These are phyloP conservation scores for Vidua macroura DNA, from an alignment of 2,113 vertebrate genomes.

Conservation along the genomic window DNA sequence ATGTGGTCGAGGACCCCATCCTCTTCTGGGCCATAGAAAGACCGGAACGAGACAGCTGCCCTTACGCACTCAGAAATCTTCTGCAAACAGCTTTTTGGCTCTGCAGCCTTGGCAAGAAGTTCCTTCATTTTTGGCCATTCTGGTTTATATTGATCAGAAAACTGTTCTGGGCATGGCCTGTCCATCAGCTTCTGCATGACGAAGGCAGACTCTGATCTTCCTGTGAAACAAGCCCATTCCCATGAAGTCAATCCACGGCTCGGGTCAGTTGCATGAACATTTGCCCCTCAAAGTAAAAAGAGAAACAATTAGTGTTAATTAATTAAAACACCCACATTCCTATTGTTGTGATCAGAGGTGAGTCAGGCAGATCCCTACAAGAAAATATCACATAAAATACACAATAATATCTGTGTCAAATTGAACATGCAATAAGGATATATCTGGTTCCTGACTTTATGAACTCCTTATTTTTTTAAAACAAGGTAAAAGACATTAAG, in stretches of 20 bases:
- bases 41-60: conserved; percentile 73
- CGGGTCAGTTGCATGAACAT: conserved; percentile 81
- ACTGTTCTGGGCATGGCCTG: conserved; percentile 83
- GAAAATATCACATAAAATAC: background rate
- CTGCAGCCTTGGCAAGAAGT: conserved; percentile 75
- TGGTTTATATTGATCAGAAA: conserved; percentile 77
- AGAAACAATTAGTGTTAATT: background rate
- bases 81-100: conserved; percentile 85
- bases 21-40: conserved; percentile 79
- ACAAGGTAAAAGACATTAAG: background rate
- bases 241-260: conserved; percentile 83
- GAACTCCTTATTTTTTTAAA: background rate
- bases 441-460: background rate
- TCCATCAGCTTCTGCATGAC: conserved; percentile 85
- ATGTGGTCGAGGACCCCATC: conserved; percentile 90
- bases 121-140: conserved; percentile 85
- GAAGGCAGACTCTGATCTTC: conserved; percentile 83
- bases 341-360: background rate
- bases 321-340: background rate
- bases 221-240: conserved; percentile 94
- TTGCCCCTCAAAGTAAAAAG: conserved; percentile 79
- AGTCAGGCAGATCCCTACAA: background rate
- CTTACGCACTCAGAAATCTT: conserved; percentile 78
- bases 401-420: background rate
- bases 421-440: background rate